Base-by-base conservation (phyloP, 2,113 vertebrate genomes). In the Zingel zingel region DNA sequence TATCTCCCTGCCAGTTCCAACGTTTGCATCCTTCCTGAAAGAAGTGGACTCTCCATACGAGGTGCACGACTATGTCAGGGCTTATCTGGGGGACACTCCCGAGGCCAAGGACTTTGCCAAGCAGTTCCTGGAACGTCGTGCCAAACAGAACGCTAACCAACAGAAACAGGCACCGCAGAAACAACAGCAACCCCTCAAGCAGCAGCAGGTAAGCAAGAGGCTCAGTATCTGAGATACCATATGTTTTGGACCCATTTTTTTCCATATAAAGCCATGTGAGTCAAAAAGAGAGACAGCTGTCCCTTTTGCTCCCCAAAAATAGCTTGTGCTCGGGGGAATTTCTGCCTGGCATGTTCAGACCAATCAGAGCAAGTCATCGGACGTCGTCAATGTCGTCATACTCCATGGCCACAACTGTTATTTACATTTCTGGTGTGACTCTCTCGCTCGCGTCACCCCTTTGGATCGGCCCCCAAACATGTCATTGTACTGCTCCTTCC, bases 51-150 rank as follows among this genome's bases (percentile, higher is more conserved):
- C 98, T 89, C 96, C 98, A 0, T 99, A 99, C 36, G 99, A 99
- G 92, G 98, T 99, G 91, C 98, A 99, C 48, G 99, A 99, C 93
- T 99, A 99, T 50, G 95, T 99, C 92, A 96, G 97, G 95, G 97
- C 98, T 86, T 99, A 99, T 81, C 95, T 99, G 86, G 99, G 99
- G 87, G 99, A 99, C 78, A 99, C 98, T 59, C 95, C 97, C 39
- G 98, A 99, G 93, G 98, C 98, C 93, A 99, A 99, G 95, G 99
- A 99, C 93, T 99, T 99, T 95, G 98, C 98, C 95, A 99, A 98
- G 96, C 98, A 99, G 95, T 99, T 99, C 94, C 95, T 99, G 50
- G 99, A 99, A 93, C 98, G 98, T 73, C 98, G 98, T 96, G 97
- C 98, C 97, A 99, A 99, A 96, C 98, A 99, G 95, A 99, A 98